Evolutionary conservation across 2,797 vertebrate species (phyloP), one percentile per base, ranked within the genome.

Genomic region (Coregonus sp.): DNA sequence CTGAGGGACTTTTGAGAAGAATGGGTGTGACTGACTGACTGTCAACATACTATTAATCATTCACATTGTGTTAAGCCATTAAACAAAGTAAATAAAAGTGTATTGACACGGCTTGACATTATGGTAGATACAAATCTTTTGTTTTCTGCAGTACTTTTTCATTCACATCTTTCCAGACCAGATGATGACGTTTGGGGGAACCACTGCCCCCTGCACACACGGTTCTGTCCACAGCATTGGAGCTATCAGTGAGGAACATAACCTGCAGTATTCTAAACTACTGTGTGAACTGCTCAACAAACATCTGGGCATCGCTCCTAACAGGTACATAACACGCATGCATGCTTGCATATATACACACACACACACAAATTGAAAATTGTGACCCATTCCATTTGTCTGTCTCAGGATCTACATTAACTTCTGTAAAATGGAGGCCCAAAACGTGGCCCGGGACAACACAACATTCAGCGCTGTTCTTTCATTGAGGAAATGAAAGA

Each of bases 151-250:
- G 97, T 99, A 99, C 80, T 96, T 99, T 0, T 96, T 96, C 0
- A 94, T 98, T 89, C 95, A 96, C 63, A 89, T 99, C 86, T 85
- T 93, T 73, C 86, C 97, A 0, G 97, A 97, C 81, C 97, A 99
- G 92, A 95, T 96, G 91, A 98, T 99, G 97, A 94, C 93, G 85
- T 99, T 99, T 0, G 96, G 97, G 5, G 96, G 96, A 40, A 96
- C 95, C 37, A 88, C 81, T 0, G 97, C 29, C 97, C 97, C 96
- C 5, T 98, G 97, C 0, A 97, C 98, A 0, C 93, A 98, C 76
- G 97, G 96, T 90, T 96, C 93, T 82, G 94, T 99, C 12, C 91
- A 95, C 91, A 99, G 97, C 85, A 98, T 99, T 0, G 97, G 97
- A 78, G 97, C 97, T 89, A 98, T 99, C 50, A 92, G 93, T 1